These are phyloP conservation scores for Saxidomus purpurata DNA, from an alignment of 1,140 invertebrate species.

Conservation along the genomic window DNA sequence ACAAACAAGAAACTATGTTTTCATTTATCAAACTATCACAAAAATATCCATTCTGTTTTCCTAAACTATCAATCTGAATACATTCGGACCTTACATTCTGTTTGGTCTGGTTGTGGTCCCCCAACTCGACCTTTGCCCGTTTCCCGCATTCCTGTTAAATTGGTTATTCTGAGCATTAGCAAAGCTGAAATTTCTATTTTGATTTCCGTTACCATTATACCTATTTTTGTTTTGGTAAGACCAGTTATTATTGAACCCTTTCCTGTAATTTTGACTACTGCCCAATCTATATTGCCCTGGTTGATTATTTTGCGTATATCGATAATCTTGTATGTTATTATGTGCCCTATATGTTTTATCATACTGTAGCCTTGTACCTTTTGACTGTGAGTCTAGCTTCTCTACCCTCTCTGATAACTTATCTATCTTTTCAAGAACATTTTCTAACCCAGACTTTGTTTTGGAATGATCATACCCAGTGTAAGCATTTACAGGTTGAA, in stretches of 20 bases:
- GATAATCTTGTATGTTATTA: background rate
- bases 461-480: background rate
- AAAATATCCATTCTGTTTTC: background rate
- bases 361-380: no score
- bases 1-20: constrained; percentile 12
- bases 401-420: background rate
- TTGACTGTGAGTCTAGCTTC: constrained; percentile 9
- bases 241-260: background rate
- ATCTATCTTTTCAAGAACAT: background rate
- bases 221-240: background rate
- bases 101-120: constrained; percentile 13
- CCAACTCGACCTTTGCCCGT: background rate
- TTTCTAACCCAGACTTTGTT: background rate
- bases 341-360: no score
- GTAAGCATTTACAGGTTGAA: constrained; percentile 7
- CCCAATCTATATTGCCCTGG: background rate
- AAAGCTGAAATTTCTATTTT: background rate
- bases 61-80: background rate
- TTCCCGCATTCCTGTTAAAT: background rate
- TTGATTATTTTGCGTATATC: background rate
- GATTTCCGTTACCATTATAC: background rate
- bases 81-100: background rate
- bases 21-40: no score
- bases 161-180: background rate
- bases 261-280: background rate